Base-by-base conservation (phyloP, 2,113 vertebrate species). In the Microcebus murinus region DNA sequence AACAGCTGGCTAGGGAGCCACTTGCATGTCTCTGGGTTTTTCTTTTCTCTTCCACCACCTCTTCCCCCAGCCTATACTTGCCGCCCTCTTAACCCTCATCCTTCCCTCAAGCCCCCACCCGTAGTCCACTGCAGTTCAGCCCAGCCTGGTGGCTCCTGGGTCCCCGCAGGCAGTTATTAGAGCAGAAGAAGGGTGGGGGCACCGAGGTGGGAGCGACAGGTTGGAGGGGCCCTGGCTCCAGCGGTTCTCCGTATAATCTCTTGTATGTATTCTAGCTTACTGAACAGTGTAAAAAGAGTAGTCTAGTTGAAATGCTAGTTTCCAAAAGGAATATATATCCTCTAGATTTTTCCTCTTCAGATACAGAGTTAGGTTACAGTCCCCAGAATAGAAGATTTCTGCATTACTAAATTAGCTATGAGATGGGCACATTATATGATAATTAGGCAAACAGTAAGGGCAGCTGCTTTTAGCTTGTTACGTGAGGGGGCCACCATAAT, bases 1-100 rank as follows among this genome's bases (percentile, higher is more conserved):
- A 94, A 97, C 97, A 96, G 97, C 98, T 97, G 97, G 97, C 93
- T 45, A 55, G 89, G 96, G 95, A 96, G 85, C 94, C 65, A 83
- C 85, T 94, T 96, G 97, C 97, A 95, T 97, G 93, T 61, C 67
- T 91, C 83, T 55, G 59, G 17, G n/a, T 80, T 83, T 52, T 92
- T 70, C 48, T 52, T 59, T 84, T 87, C 57, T 87, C 27, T 93
- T 90, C 80, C 92, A 80, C 76, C 90, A 87, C 67, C 59, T 20
- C 45, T 67, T 67, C 50, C 63, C 79, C 27, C 84, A 36, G 14
- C 23, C 77, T 67, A 86, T 80, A 71, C 80, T 79, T 11, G 89
- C 77, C 73, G 25, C 96, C 65, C 65, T 92, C 12, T 1, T 80
- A 31, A 61, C 55, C 73, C 3, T 13, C 6, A 36, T 50, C 86